A percentile compares a stretch with the other conserved stretches of the same genome.
phyloP scores from a whole-genome alignment of 2,888 invertebrate species.

The Urechis unicinctus region DNA sequence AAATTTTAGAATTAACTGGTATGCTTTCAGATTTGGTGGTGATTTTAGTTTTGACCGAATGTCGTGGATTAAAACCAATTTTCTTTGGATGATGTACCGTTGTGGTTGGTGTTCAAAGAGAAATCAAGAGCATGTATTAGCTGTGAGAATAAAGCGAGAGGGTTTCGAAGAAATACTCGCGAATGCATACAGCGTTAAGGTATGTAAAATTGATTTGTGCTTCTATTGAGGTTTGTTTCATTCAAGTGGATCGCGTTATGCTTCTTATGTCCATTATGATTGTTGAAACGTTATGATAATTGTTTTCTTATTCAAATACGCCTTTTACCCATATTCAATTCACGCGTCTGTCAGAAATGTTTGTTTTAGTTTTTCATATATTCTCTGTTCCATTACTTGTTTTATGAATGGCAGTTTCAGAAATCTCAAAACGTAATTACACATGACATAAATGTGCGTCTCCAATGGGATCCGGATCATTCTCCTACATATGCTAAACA shows the following conservation, averaged over 20 bases:
- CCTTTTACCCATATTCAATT: too few relatives aligned
- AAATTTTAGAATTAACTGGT: neutral
- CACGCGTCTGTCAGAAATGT: too few relatives aligned
- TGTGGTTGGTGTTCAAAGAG: constrained; percentile 39
- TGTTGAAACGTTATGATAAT: too few relatives aligned
- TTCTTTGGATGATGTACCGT: constrained; percentile 47
- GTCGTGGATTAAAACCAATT: constrained; percentile 46
- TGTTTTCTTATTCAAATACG: too few relatives aligned
- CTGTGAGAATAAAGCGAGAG: constrained; percentile 26
- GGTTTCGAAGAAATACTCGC: constrained; percentile 33
- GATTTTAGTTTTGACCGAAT: constrained; percentile 30
- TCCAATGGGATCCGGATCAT: constrained; percentile 45
- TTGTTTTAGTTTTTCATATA: too few relatives aligned
- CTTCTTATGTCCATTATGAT: too few relatives aligned
- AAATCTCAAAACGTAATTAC: constrained; percentile 18
- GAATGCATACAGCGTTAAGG: constrained; percentile 27
- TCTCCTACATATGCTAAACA: constrained; percentile 22
- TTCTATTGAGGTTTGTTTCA: too few relatives aligned
- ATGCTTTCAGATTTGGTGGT: constrained; percentile 31
- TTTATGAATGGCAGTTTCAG: constrained; percentile 22
- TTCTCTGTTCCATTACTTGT: neutral
- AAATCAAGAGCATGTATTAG: constrained; percentile 34
- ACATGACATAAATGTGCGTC: constrained; percentile 25
- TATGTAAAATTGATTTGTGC: too few relatives aligned
- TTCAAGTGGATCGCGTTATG: too few relatives aligned